phyloP scores from a whole-genome alignment of 2,888 invertebrate genomes.

The Mactromeris polynyma region DNA sequence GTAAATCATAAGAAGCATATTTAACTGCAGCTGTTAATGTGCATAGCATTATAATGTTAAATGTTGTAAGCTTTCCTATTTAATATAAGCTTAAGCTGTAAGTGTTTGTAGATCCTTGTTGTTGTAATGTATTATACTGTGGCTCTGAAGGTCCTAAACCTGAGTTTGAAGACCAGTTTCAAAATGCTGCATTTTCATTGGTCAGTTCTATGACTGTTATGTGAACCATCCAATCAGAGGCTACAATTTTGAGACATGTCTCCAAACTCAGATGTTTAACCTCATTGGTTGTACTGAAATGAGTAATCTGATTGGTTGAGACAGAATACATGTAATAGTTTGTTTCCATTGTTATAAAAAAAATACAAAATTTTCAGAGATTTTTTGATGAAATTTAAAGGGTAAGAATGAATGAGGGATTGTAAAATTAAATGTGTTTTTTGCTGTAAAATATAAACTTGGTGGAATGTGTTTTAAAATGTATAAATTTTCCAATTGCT shows the following conservation, averaged over 20 bases:
- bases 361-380: slow-evolving; percentile 59
- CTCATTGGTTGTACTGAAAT: neutral
- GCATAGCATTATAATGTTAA: neutral
- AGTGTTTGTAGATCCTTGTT: neutral
- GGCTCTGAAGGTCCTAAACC: too few relatives aligned
- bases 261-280: too few relatives aligned
- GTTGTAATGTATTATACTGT: neutral
- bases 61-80: neutral
- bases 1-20: neutral
- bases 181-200: too few relatives aligned
- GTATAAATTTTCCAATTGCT: slow-evolving; percentile 10
- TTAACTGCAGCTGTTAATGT: neutral
- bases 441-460: slow-evolving; percentile 35
- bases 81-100: slow-evolving; percentile 3
- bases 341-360: neutral
- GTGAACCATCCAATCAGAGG: too few relatives aligned
- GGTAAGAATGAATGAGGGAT: slow-evolving; percentile 51
- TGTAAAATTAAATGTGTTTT: slow-evolving; percentile 15
- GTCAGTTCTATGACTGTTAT: too few relatives aligned
- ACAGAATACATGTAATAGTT: neutral
- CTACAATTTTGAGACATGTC: too few relatives aligned
- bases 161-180: too few relatives aligned
- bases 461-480: slow-evolving; percentile 34
- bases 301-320: neutral
- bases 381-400: slow-evolving; percentile 62